phyloP scores from a whole-genome alignment of 2,113 vertebrate species.

The Poicephalus gulielmi region DNA sequence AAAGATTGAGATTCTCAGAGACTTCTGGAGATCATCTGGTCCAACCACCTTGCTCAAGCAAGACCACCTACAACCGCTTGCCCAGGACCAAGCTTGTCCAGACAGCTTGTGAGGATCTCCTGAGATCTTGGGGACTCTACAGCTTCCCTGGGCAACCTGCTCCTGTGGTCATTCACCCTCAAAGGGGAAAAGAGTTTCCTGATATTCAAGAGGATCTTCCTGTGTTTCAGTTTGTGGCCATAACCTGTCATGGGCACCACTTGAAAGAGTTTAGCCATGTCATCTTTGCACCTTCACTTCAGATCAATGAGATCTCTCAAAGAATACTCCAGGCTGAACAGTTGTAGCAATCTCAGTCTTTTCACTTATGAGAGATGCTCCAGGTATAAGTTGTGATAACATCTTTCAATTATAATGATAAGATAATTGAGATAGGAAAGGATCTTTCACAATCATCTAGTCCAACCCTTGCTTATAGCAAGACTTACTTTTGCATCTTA shows the following conservation, averaged over 20 bases:
- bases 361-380: not conserved
- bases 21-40: not conserved
- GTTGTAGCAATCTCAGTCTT: not conserved
- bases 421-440: not conserved
- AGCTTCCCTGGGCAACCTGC: not conserved
- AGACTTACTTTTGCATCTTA: not conserved
- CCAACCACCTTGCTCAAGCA: not conserved
- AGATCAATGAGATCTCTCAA: not conserved
- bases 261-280: not conserved
- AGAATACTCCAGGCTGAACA: not conserved
- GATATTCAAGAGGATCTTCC: not conserved
- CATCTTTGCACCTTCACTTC: accelerated
- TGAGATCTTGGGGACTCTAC: not conserved
- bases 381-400: too few species aligned
- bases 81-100: not conserved
- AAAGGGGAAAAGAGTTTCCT: not conserved
- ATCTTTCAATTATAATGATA: not conserved
- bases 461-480: not conserved
- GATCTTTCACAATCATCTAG: not conserved
- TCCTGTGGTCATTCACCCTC: not conserved
- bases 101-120: not conserved
- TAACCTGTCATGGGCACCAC: not conserved
- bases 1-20: not conserved
- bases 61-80: not conserved
- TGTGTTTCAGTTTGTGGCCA: not conserved